These are phyloP conservation scores for Epinotia ramella DNA, from an alignment of 2,888 invertebrate species.

Conservation along the genomic window DNA sequence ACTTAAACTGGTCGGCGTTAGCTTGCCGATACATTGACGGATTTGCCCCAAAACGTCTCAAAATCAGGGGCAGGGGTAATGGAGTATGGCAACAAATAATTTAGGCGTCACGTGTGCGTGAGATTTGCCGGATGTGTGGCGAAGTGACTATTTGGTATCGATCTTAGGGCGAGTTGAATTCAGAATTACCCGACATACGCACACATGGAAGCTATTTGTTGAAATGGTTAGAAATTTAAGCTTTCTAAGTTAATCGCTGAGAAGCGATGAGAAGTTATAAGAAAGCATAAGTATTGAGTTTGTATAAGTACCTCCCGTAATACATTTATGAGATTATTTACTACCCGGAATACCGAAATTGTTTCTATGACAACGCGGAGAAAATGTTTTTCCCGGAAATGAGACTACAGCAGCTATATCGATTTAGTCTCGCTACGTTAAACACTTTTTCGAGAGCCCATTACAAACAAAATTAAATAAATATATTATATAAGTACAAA, in stretches of 20 bases:
- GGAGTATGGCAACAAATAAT: conserved; percentile 65
- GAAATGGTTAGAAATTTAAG: not conserved
- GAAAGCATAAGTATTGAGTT: no score
- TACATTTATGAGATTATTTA: no score
- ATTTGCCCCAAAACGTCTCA: conserved; percentile 69
- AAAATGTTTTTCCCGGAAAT: no score
- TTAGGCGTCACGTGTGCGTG: conserved; percentile 68
- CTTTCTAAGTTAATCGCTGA: not conserved
- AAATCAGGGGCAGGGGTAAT: conserved; percentile 66
- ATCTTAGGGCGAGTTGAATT: conserved; percentile 5
- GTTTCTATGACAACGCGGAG: no score
- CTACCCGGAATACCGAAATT: no score
- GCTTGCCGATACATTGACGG: conserved; percentile 60
- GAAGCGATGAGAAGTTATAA: no score
- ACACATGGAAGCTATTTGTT: not conserved
- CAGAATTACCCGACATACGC: not conserved
- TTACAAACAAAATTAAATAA: no score
- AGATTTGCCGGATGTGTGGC: conserved; percentile 58
- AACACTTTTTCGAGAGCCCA: no score
- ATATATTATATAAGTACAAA: no score
- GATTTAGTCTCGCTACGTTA: no score
- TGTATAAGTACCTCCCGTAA: no score
- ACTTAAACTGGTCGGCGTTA: conserved; percentile 54
- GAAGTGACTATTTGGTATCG: conserved; percentile 52
- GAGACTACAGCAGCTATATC: no score